Evolutionary conservation across 2,888 invertebrate genomes (phyloP).

Genomic region (Laothoe populi): DNA sequence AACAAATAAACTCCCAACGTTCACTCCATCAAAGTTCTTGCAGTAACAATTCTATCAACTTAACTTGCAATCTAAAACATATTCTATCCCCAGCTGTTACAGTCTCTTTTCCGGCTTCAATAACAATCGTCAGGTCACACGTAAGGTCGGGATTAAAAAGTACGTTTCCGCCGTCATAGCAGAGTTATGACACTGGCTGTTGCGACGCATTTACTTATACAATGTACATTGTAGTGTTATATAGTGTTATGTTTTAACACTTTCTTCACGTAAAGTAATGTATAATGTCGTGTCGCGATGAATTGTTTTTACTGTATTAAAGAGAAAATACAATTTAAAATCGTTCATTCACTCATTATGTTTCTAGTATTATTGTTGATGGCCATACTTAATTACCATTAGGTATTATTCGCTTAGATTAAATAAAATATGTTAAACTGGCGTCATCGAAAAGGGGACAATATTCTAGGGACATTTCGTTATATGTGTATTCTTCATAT

Average conservation of each 20-base stretch:
- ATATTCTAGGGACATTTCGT: too few relatives aligned
- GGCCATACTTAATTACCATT: too few relatives aligned
- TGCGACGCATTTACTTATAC: slow-evolving; percentile 22
- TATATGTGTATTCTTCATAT: too few relatives aligned
- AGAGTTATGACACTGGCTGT: slow-evolving; percentile 35
- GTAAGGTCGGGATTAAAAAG: slow-evolving; percentile 44
- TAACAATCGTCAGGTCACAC: slow-evolving; percentile 35
- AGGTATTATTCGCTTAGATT: too few relatives aligned
- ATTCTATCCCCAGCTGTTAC: slow-evolving; percentile 15
- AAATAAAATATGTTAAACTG: too few relatives aligned
- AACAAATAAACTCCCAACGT: slow-evolving; percentile 1
- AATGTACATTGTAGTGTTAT: slow-evolving; percentile 13
- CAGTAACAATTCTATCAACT: slow-evolving; percentile 5
- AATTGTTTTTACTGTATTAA: too few relatives aligned
- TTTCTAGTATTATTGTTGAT: too few relatives aligned
- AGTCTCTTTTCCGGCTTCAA: slow-evolving; percentile 25
- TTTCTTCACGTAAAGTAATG: neutral
- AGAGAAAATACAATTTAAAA: too few relatives aligned
- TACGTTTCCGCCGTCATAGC: slow-evolving; percentile 43
- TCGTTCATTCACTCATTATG: too few relatives aligned
- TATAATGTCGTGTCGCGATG: too few relatives aligned
- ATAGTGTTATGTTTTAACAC: neutral
- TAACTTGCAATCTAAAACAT: slow-evolving; percentile 4
- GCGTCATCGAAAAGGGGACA: too few relatives aligned
- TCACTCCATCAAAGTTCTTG: slow-evolving; percentile 11